These are phyloP conservation scores for Kobus ellipsiprymnus DNA, from an alignment of 2,113 vertebrate genomes.

Conservation along the genomic window DNA sequence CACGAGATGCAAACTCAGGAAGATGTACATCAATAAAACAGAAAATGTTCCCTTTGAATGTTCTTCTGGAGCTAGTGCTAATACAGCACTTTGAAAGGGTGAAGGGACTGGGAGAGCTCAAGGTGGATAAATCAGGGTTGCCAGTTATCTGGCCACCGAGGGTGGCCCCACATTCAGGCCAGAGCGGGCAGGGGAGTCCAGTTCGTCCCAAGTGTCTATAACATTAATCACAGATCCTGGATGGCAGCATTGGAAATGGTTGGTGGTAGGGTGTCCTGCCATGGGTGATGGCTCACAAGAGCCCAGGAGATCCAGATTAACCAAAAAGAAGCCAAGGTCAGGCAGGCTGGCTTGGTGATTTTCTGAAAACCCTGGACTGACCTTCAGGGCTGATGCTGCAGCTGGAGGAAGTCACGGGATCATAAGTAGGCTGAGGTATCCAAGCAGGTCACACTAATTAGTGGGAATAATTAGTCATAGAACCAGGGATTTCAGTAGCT, in stretches of 20 bases:
- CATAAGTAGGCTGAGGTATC: not conserved
- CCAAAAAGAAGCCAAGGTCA: conserved; percentile 19
- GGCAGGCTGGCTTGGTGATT: not conserved
- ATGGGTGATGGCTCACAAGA: not conserved
- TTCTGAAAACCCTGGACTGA: not conserved
- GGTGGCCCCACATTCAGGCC: not conserved
- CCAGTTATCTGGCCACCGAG: not conserved
- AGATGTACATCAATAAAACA: conserved; percentile 43
- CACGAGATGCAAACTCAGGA: not conserved
- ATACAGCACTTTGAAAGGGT: not conserved
- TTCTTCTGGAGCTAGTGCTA: not conserved
- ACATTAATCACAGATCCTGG: not conserved
- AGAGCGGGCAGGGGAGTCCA: not conserved
- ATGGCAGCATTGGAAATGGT: not conserved
- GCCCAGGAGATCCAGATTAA: not conserved
- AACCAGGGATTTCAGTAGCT: not conserved
- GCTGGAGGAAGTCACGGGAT: not conserved
- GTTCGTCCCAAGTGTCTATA: not conserved
- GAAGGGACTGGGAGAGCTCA: not conserved
- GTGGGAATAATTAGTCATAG: not conserved
- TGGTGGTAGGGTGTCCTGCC: not conserved
- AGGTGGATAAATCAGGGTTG: not conserved
- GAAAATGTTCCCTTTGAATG: conserved; percentile 30
- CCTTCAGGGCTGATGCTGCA: not conserved
- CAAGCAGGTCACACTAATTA: not conserved